A percentile compares a stretch with the other conserved stretches of the same genome.
Conservation (phyloP, 2,888 invertebrate species). For the Deilephila porcellus region DNA sequence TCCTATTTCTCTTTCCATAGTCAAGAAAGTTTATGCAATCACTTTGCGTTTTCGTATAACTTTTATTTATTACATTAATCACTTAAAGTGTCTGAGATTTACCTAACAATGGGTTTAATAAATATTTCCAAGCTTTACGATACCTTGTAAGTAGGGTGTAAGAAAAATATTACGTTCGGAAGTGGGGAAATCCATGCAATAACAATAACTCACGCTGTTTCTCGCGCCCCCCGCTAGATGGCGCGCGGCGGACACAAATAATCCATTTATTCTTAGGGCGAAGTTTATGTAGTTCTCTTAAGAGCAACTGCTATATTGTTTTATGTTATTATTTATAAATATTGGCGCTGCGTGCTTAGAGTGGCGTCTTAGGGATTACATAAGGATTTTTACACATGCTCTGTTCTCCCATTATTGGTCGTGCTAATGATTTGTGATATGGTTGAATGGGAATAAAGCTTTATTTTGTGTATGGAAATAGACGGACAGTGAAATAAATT, state of each 20-base stretch:
- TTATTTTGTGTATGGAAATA: background rate
- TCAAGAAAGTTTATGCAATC: background rate
- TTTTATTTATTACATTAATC: slow-evolving; percentile 18
- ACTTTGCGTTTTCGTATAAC: background rate
- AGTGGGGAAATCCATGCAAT: slow-evolving; percentile 80
- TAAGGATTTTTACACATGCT: background rate
- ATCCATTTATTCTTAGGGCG: slow-evolving; percentile 84
- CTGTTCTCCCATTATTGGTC: background rate
- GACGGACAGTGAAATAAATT: no score
- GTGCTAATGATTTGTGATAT: background rate
- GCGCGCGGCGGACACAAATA: slow-evolving; percentile 80
- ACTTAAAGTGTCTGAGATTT: slow-evolving; percentile 26
- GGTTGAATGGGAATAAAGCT: background rate
- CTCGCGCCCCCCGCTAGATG: slow-evolving; percentile 81
- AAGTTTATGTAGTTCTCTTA: slow-evolving; percentile 82
- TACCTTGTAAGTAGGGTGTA: slow-evolving; percentile 77
- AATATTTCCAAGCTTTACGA: slow-evolving; percentile 79
- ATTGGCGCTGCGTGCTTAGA: slow-evolving; percentile 63
- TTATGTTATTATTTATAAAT: slow-evolving; percentile 82
- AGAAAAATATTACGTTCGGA: slow-evolving; percentile 78
- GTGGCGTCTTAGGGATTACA: slow-evolving; percentile 59
- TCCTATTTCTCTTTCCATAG: no score
- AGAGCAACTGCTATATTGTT: slow-evolving; percentile 76
- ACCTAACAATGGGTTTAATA: slow-evolving; percentile 70
- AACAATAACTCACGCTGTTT: slow-evolving; percentile 81